Evolutionary conservation across 2,797 vertebrate genomes (phyloP), one percentile per base, ranked within the genome.

Genomic region (Pitangus sulphuratus): DNA sequence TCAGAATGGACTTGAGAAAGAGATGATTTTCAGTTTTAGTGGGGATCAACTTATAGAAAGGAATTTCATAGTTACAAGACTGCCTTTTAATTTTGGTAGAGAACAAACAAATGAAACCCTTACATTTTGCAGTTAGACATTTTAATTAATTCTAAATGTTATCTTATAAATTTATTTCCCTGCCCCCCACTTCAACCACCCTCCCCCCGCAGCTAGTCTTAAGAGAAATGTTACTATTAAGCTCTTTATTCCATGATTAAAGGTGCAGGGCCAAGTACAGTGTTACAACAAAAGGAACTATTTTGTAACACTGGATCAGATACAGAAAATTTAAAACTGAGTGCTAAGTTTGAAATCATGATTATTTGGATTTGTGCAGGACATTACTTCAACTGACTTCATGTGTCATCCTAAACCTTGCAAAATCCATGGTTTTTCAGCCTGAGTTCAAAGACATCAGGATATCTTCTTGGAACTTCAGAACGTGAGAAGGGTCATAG

Each of bases 101-200:
- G 39, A 74, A 5, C 3, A 70, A 40, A 11, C 4, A 61, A 83
- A 37, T 2, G 2, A 39, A 79, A 12, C 3, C 3, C 12, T 20
- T 56, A 30, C 24, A 33, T 69, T 89, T 51, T 89, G 15, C 16
- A 68, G 8, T 44, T 74, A 37, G 5, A 4, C 4, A n/a, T 14
- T 68, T 35, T 12, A 84, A 81, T 40, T 69, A 1, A 37, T 68
- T 18, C 28, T 68, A 53, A 47, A 12, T 37, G 0, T 80, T 70
- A 54, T 31, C 11, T 37, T 26, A 51, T 24, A 2, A 19, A 1
- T 58, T 42, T 50, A 47, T 60, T 76, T 51, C 40, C 4, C 30
- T 37, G 3, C 2, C 6, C 3, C 8, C 1, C 20, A 13, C 13
- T 13, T 4, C n/a, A 1, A 2, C 0, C 6, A 5, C 20, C 12